Percentiles rank a stretch among this genome's conserved stretches.
phyloP scores from a whole-genome alignment of 2,888 invertebrate species.

The Drosophila rellima region DNA sequence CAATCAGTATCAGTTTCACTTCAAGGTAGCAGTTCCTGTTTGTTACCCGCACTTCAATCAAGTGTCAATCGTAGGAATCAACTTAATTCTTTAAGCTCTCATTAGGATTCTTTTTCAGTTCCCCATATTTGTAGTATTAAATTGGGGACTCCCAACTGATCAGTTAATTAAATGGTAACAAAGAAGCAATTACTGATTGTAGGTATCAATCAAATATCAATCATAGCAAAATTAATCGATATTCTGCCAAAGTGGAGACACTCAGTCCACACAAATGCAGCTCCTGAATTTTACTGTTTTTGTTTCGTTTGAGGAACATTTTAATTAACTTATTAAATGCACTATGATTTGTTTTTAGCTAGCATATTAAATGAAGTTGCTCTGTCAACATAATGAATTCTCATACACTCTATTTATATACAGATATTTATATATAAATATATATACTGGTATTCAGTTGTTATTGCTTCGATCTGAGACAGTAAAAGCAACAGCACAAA shows the following conservation, averaged over 20 bases:
- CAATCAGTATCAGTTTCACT: slow-evolving; percentile 6
- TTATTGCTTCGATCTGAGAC: slow-evolving; percentile 6
- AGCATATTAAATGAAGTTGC: not conserved
- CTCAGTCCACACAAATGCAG: too few relatives aligned
- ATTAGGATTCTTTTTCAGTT: not conserved
- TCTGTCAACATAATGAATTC: not conserved
- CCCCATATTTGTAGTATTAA: not conserved
- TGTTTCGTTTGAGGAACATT: not conserved
- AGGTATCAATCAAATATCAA: not conserved
- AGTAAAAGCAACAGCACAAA: slow-evolving; percentile 14
- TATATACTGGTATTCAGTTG: not conserved
- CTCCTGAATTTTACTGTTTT: too few relatives aligned
- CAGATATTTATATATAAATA: not conserved
- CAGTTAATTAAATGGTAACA: not conserved
- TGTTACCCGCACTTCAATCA: slow-evolving; percentile 1
- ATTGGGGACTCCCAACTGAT: not conserved
- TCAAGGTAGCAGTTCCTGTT: not conserved
- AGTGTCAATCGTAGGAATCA: not conserved
- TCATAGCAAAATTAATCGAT: not conserved
- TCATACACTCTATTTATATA: not conserved
- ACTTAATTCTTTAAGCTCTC: not conserved
- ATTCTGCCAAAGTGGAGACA: not conserved
- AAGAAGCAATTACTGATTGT: not conserved
- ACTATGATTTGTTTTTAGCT: not conserved
- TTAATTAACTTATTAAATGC: not conserved